Conservation (phyloP, 2,888 invertebrate species). For the Eupithecia centaureata region DNA sequence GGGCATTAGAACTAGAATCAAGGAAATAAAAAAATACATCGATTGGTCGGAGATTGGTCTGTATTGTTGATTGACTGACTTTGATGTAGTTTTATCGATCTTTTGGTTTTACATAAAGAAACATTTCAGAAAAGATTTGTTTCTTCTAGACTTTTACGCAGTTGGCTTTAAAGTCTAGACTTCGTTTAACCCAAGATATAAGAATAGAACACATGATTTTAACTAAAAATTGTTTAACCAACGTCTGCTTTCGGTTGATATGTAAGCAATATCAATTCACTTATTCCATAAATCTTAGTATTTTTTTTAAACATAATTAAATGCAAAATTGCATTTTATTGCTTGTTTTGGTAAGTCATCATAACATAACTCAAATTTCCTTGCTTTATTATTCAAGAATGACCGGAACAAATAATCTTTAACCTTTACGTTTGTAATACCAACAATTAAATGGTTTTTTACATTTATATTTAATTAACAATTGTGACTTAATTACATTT, state of each 20-base stretch:
- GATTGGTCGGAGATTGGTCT: too few species aligned
- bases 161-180: background rate
- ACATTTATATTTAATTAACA: background rate
- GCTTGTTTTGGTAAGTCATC: too few species aligned
- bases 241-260: background rate
- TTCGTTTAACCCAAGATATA: background rate
- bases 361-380: too few species aligned
- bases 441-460: background rate
- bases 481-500: background rate
- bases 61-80: too few species aligned
- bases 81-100: background rate
- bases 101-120: background rate
- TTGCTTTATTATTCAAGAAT: background rate
- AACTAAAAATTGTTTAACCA: background rate
- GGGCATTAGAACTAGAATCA: background rate
- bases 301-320: background rate
- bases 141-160: background rate
- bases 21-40: background rate
- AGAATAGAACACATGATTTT: background rate
- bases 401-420: background rate
- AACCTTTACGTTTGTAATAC: background rate
- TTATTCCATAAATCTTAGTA: background rate
- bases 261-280: background rate
- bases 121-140: background rate
- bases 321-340: background rate